Evolutionary conservation across 2,797 vertebrate genomes (phyloP).

Genomic region (Semaprochilodus insignis): DNA sequence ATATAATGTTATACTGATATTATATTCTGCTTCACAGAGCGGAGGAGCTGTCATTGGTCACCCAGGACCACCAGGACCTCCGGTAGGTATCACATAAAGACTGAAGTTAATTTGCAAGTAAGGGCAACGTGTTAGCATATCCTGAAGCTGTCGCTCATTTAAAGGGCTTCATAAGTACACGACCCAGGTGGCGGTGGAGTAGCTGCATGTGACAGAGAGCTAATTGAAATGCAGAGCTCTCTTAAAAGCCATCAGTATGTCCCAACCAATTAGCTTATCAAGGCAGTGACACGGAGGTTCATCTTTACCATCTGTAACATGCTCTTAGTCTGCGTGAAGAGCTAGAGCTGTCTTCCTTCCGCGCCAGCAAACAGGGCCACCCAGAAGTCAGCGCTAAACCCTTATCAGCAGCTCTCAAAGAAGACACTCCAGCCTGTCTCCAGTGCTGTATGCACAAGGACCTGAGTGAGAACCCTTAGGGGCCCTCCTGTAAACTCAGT

Average conservation of each 20-base stretch:
- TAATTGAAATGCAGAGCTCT: conserved; percentile 70
- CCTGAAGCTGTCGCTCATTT: conserved; percentile 7
- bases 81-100: conserved; percentile 78
- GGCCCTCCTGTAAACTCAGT: conserved; percentile 51
- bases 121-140: background rate
- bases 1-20: conserved; percentile 29
- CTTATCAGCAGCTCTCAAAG: conserved; percentile 48
- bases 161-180: conserved; percentile 19
- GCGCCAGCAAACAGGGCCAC: conserved; percentile 59
- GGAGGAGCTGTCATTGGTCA: conserved; percentile 81
- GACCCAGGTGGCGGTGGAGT: conserved; percentile 53
- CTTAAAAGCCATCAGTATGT: conserved; percentile 48
- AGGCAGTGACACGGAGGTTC: conserved; percentile 63
- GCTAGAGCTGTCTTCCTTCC: conserved; percentile 61
- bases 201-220: conserved; percentile 44
- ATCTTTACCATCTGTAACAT: conserved; percentile 75
- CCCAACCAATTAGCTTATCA: conserved; percentile 74
- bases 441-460: conserved; percentile 56
- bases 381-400: conserved; percentile 49
- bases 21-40: conserved; percentile 77
- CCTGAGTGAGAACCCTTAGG: conserved; percentile 52
- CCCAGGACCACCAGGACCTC: conserved; percentile 89
- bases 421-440: conserved; percentile 54
- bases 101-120: background rate
- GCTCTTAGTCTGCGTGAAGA: conserved; percentile 63